Evolutionary conservation across 2,113 vertebrate genomes (phyloP).

Genomic region (Danio rerio): GRCz12tu NC_133195.1:43148001-43148500

Average conservation of each 20-base stretch:
- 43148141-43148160: no score
- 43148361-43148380: not conserved
- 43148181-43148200: no score
- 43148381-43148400: slow-evolving; percentile 38
- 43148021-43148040: no score
- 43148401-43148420: slow-evolving; percentile 43
- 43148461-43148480: slow-evolving; percentile 41
- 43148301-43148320: not conserved
- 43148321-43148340: slow-evolving; percentile 18
- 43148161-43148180: no score
- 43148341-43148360: slow-evolving; percentile 21
- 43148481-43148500: not conserved
- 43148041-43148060: no score
- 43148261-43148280: slow-evolving; percentile 11
- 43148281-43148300: slow-evolving; percentile 23
- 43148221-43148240: no score
- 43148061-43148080: no score
- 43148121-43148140: no score
- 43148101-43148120: no score
- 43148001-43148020: no score
- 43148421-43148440: slow-evolving; percentile 26
- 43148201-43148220: no score
- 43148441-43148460: slow-evolving; percentile 46
- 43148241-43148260: not conserved
- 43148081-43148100: no score